phyloP scores from a whole-genome alignment of 2,888 invertebrate genomes.

The Parnassius smintheus region DNA sequence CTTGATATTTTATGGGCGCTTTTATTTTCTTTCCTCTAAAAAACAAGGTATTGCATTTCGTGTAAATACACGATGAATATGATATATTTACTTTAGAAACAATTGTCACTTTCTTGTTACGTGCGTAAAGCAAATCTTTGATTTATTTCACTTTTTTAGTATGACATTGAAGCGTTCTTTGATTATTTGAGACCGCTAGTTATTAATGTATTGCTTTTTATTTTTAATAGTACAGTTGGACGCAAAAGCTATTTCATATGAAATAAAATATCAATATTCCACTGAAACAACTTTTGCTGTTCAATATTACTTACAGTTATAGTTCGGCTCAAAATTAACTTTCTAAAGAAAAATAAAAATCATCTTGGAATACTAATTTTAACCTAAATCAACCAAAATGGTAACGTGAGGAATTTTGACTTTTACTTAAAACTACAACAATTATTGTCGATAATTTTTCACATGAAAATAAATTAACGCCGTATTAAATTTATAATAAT shows the following conservation, averaged over 20 bases:
- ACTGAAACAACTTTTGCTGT: constrained; percentile 6
- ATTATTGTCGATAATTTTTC: constrained; percentile 40
- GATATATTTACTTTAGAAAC: constrained; percentile 1
- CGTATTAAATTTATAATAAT: not conserved
- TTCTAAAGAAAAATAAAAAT: constrained; percentile 12
- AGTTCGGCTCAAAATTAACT: constrained; percentile 7
- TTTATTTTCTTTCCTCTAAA: constrained; percentile 15
- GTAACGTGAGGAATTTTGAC: constrained; percentile 37
- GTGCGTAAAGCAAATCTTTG: not conserved
- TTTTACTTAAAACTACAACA: constrained; percentile 36
- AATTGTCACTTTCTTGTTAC: not conserved
- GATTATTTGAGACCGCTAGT: constrained; percentile 8
- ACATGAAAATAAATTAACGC: constrained; percentile 16
- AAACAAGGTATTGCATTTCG: not conserved
- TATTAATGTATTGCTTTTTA: constrained; percentile 14
- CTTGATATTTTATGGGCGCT: not conserved
- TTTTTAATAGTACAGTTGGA: constrained; percentile 5
- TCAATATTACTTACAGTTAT: not conserved
- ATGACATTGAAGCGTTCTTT: constrained; percentile 10
- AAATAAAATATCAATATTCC: not conserved
- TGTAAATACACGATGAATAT: not conserved
- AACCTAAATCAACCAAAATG: constrained; percentile 26
- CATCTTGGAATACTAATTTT: constrained; percentile 20
- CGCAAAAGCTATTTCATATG: constrained; percentile 9
- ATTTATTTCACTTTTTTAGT: not conserved